A percentile compares a stretch with the other conserved stretches of the same genome.
Conservation (phyloP, 2,888 invertebrate genomes). For the Rhopalosiphum nymphaeae region DNA sequence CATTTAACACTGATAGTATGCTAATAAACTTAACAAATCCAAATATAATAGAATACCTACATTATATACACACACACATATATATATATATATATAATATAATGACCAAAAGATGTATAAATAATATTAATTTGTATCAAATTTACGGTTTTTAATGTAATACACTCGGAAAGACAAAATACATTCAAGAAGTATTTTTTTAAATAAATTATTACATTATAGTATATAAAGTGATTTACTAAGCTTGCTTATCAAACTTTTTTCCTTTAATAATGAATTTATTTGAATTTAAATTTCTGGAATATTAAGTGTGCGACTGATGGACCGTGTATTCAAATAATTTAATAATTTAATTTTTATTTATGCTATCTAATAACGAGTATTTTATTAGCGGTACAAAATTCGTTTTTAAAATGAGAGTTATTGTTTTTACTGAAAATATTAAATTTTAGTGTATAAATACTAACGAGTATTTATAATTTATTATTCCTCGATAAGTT, state of each 20-base stretch:
- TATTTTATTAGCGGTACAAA: background rate
- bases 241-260: background rate
- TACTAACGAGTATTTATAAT: background rate
- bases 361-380: background rate
- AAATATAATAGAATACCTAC: background rate
- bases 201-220: background rate
- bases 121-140: background rate
- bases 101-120: background rate
- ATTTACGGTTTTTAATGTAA: background rate
- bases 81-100: background rate
- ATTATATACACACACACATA: background rate
- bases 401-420: background rate
- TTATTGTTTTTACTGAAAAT: background rate
- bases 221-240: background rate
- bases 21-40: background rate
- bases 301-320: background rate
- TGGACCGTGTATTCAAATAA: background rate
- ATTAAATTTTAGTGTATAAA: background rate
- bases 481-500: background rate
- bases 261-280: background rate
- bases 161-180: background rate
- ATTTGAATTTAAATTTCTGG: background rate
- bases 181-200: background rate
- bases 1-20: background rate
- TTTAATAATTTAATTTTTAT: background rate